A percentile compares a stretch with the other conserved stretches of the same genome.
Conservation (phyloP, 2,113 vertebrate genomes). For the Gasterosteus aculeatus region DNA sequence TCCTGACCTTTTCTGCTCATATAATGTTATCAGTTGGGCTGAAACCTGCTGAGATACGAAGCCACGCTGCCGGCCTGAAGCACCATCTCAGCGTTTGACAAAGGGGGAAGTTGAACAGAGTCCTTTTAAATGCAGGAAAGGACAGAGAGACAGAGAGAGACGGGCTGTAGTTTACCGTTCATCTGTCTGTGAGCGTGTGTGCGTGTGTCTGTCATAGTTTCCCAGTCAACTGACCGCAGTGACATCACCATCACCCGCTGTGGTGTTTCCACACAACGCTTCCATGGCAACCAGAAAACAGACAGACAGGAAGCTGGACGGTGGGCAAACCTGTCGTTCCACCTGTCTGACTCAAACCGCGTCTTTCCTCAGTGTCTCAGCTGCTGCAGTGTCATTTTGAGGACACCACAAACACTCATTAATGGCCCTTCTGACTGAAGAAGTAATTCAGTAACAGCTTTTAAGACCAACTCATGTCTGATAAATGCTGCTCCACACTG, state of each 20-base stretch:
- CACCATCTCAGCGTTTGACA: not conserved
- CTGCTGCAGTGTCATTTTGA: not conserved
- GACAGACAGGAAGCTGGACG: slow-evolving; percentile 21
- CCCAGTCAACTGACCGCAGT: slow-evolving; percentile 25
- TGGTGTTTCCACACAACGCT: slow-evolving; percentile 16
- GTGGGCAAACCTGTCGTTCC: slow-evolving; percentile 29
- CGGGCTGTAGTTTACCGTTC: slow-evolving; percentile 5
- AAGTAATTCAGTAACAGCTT: not conserved
- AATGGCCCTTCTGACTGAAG: not conserved
- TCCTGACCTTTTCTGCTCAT: not conserved
- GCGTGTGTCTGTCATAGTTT: slow-evolving; percentile 32
- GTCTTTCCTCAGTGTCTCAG: not conserved
- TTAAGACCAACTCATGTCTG: not conserved
- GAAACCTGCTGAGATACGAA: not conserved
- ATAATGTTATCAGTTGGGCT: not conserved
- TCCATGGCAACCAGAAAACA: slow-evolving; percentile 41
- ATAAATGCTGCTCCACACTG: not conserved
- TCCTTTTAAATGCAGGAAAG: not conserved
- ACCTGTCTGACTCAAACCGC: slow-evolving; percentile 28
- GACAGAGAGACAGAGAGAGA: slow-evolving; percentile 1
- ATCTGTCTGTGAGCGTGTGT: slow-evolving; percentile 6
- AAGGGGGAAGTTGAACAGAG: not conserved
- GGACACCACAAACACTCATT: not conserved
- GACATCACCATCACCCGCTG: slow-evolving; percentile 37
- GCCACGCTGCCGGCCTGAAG: not conserved